Conservation (phyloP, 2,888 invertebrate species). For the Odontocerum albicorne region DNA sequence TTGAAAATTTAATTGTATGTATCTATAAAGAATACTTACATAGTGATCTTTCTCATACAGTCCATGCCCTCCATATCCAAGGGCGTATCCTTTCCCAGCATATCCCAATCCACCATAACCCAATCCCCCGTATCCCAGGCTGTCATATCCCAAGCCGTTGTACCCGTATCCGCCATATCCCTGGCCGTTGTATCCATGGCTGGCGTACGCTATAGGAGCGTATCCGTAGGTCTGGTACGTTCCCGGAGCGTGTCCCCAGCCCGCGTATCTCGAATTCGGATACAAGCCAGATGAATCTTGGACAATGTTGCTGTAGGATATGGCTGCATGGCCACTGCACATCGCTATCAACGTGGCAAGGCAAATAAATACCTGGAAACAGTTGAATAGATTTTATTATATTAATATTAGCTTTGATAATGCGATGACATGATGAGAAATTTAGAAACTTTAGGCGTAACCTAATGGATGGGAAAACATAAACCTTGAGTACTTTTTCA, state of each 20-base stretch:
- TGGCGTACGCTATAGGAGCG: not conserved
- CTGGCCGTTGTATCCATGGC: not conserved
- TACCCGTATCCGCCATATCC: conserved; percentile 1
- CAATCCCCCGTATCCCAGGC: conserved; percentile 4
- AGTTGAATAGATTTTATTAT: not conserved
- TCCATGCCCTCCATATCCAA: conserved; percentile 7
- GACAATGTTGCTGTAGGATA: conserved; percentile 27
- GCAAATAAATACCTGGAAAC: conserved; percentile 3
- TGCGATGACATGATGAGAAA: not conserved
- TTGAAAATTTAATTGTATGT: too few species aligned
- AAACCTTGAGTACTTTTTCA: too few species aligned
- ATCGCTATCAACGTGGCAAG: conserved; percentile 2
- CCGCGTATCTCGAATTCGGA: too few species aligned
- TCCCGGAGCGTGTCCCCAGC: not conserved
- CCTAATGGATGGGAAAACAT: too few species aligned
- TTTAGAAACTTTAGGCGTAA: too few species aligned
- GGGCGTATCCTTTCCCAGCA: not conserved
- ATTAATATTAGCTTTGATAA: not conserved
- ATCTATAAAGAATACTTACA: too few species aligned
- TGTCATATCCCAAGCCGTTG: conserved; percentile 3
- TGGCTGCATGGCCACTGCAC: conserved; percentile 19
- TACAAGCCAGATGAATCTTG: too few species aligned
- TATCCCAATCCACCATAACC: conserved; percentile 1
- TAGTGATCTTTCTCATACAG: too few species aligned
- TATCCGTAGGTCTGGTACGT: too few species aligned